Evolutionary conservation across 2,888 invertebrate genomes (phyloP).

Genomic region (Sesamia inferens): DNA sequence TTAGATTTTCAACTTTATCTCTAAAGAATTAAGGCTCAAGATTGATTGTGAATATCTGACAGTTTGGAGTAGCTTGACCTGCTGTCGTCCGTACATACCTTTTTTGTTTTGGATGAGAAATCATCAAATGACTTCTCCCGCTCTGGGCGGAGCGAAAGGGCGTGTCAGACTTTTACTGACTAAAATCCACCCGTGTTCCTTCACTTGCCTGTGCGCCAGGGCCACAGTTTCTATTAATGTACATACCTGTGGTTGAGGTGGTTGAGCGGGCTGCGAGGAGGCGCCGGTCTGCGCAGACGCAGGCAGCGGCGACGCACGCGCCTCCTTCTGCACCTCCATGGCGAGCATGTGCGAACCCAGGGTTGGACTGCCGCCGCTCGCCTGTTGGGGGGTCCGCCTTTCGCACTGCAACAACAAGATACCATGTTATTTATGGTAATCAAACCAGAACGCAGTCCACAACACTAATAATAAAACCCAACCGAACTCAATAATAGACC

Average conservation of each 20-base stretch:
- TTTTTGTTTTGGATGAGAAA: no score
- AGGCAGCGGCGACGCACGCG: constrained; percentile 85
- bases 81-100: no score
- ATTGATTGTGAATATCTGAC: no score
- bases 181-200: no score
- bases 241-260: constrained; percentile 83
- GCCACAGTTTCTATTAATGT: background rate
- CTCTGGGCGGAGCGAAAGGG: no score
- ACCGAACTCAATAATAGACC: background rate
- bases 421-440: background rate
- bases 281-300: constrained; percentile 76
- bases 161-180: no score
- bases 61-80: no score
- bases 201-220: no score
- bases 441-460: background rate
- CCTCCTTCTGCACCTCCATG: constrained; percentile 96
- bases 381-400: constrained; percentile 87
- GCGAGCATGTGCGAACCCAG: constrained; percentile 91
- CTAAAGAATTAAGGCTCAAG: no score
- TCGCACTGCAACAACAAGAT: constrained; percentile 80
- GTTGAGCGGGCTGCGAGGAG: constrained; percentile 72
- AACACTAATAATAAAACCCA: background rate
- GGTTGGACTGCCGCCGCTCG: constrained; percentile 85
- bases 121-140: no score
- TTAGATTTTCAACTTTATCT: no score